Percentiles rank a stretch among this genome's conserved stretches.
Conservation (phyloP, 1,140 invertebrate species). For the Camponotus floridanus region DNA sequence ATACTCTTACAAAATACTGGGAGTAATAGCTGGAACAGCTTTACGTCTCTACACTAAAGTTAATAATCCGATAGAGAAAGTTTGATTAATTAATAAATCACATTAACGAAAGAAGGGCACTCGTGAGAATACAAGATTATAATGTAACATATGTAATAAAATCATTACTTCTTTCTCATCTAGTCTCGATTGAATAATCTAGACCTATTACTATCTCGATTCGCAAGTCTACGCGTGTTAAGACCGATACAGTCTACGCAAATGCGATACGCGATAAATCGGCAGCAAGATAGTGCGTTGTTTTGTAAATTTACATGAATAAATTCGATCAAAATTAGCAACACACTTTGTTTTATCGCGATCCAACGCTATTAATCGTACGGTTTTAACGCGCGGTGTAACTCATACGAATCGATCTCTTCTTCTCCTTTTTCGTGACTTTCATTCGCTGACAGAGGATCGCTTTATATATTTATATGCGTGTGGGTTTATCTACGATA, state of each 20-base stretch:
- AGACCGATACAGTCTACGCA: not conserved
- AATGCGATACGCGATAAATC: not conserved
- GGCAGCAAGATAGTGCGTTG: not conserved
- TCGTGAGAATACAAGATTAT: slow-evolving; percentile 66
- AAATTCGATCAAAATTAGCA: slow-evolving; percentile 7
- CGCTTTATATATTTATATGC: slow-evolving; percentile 21
- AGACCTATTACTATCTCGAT: slow-evolving; percentile 63
- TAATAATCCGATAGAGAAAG: slow-evolving; percentile 75
- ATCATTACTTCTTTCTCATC: slow-evolving; percentile 45
- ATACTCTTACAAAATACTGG: slow-evolving; percentile 82
- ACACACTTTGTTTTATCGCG: slow-evolving; percentile 2
- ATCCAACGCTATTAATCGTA: not conserved
- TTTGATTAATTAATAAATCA: not conserved
- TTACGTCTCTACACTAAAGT: slow-evolving; percentile 74
- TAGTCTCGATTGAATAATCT: slow-evolving; percentile 56
- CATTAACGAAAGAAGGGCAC: slow-evolving; percentile 73
- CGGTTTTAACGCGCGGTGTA: not conserved
- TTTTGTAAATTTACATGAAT: not conserved
- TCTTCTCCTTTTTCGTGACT: slow-evolving; percentile 27
- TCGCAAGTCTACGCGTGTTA: slow-evolving; percentile 22
- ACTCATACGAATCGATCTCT: slow-evolving; percentile 3
- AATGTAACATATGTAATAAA: slow-evolving; percentile 67
- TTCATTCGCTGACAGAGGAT: slow-evolving; percentile 27
- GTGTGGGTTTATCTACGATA: slow-evolving; percentile 32
- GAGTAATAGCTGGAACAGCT: slow-evolving; percentile 79